These are phyloP conservation scores for Villa cingulata DNA, from an alignment of 2,888 invertebrate genomes.

Conservation along the genomic window DNA sequence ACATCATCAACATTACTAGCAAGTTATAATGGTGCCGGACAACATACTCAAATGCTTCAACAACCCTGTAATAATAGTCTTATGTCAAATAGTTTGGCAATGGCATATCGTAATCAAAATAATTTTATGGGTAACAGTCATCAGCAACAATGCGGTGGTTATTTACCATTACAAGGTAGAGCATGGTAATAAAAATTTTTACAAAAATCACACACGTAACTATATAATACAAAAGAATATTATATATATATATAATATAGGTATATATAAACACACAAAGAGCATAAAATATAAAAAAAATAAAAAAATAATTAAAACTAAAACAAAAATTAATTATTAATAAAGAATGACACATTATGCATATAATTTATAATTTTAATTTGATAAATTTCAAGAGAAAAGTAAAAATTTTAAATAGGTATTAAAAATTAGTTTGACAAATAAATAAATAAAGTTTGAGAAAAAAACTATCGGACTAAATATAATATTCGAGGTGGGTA, in stretches of 20 bases:
- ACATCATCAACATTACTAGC: constrained; percentile 36
- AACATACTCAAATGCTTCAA: constrained; percentile 35
- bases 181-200: constrained; percentile 75
- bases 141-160: constrained; percentile 73
- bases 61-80: constrained; percentile 37
- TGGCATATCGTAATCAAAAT: constrained; percentile 51
- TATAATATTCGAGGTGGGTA: too few species aligned
- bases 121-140: constrained; percentile 51
- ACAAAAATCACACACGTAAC: too few species aligned
- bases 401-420: too few species aligned
- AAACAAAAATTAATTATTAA: not conserved
- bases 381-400: too few species aligned
- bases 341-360: too few species aligned
- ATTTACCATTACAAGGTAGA: constrained; percentile 69
- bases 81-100: constrained; percentile 49
- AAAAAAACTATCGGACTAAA: too few species aligned
- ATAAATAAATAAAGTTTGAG: too few species aligned
- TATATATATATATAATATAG: not conserved
- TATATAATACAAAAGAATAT: constrained; percentile 10
- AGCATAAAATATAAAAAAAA: not conserved
- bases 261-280: not conserved
- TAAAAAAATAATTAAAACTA: constrained; percentile 5
- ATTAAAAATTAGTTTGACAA: too few species aligned
- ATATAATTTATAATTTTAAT: too few species aligned
- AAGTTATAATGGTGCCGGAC: constrained; percentile 32